Evolutionary conservation across 1,140 invertebrate genomes (phyloP).

Genomic region (Penaeus indicus): DNA sequence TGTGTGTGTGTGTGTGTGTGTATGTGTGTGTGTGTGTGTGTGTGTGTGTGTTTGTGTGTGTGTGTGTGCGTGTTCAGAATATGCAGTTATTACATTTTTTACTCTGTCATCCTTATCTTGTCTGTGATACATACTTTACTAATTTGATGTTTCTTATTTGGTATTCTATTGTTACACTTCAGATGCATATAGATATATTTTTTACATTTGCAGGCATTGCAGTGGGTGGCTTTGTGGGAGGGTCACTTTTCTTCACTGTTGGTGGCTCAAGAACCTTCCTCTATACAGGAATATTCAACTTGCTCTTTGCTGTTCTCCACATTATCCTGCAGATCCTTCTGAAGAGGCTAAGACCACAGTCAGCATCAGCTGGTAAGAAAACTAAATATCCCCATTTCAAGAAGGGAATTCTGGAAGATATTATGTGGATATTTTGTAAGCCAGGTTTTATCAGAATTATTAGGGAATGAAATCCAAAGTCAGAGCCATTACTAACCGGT

Average conservation of each 20-base stretch:
- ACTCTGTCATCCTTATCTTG: not conserved
- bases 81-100: not conserved
- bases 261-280: conserved; percentile 60
- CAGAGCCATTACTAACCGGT: no score
- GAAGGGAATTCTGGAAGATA: no score
- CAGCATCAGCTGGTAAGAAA: not conserved
- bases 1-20: no score
- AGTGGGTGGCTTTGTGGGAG: conserved; percentile 62
- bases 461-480: no score
- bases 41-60: no score
- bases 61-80: not conserved
- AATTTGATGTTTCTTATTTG: not conserved
- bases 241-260: conserved; percentile 56
- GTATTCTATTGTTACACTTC: not conserved
- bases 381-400: not conserved
- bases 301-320: conserved; percentile 73
- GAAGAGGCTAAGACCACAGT: conserved; percentile 30
- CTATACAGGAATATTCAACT: conserved; percentile 58
- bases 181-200: not conserved
- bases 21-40: not conserved
- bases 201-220: conserved; percentile 55
- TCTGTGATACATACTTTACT: not conserved
- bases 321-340: conserved; percentile 53
- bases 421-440: no score
- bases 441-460: no score